phyloP scores from a whole-genome alignment of 2,888 invertebrate genomes.

The Folsomia manolachei region DNA sequence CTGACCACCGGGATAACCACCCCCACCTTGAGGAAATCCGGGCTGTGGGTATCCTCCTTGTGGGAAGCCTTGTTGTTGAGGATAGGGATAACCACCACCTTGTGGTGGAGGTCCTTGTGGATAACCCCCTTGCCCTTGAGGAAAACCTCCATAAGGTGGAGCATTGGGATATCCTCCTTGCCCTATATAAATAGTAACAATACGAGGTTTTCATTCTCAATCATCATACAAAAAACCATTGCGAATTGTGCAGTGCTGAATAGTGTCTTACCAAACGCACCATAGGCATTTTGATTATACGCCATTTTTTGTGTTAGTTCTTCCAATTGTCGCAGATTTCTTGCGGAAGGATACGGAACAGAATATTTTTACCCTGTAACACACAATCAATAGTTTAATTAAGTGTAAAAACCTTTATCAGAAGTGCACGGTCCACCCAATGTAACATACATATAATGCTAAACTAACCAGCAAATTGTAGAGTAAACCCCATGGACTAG shows the following conservation, averaged over 20 bases:
- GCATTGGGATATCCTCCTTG: conserved; percentile 10
- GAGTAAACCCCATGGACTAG: no score
- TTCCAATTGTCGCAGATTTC: no score
- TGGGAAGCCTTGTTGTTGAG: conserved; percentile 12
- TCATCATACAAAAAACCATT: background rate
- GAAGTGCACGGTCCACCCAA: no score
- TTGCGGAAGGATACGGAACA: no score
- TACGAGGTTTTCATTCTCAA: background rate
- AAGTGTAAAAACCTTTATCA: no score
- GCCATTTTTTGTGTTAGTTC: no score
- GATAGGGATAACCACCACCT: conserved; percentile 10
- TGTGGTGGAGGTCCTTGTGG: conserved; percentile 13
- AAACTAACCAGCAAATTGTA: no score
- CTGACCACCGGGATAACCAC: background rate
- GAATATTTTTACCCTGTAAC: no score
- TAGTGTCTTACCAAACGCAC: conserved; percentile 22
- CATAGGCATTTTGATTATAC: conserved; percentile 23
- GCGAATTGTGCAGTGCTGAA: background rate
- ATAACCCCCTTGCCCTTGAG: conserved; percentile 19
- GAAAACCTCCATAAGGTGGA: conserved; percentile 18
- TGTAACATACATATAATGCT: no score
- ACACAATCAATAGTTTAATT: no score
- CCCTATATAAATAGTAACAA: background rate
- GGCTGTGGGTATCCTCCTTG: conserved; percentile 14
- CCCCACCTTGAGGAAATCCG: conserved; percentile 2